phyloP scores from a whole-genome alignment of 2,797 vertebrate genomes.

The Anolis apletophallus region DNA sequence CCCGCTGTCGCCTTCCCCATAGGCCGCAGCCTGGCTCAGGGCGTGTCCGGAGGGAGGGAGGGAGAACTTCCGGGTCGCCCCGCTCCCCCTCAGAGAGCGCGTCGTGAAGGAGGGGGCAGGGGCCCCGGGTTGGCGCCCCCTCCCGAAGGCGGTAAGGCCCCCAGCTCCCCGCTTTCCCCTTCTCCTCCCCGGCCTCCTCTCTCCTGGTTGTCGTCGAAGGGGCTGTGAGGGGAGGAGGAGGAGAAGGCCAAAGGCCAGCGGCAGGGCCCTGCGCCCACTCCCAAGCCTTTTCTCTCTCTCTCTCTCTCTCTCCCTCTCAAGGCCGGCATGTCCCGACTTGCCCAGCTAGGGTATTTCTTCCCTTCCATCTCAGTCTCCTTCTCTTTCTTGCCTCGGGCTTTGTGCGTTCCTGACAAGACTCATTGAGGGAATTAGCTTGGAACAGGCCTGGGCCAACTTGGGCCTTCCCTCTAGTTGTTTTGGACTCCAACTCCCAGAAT shows the following conservation, averaged over 20 bases:
- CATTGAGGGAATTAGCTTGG: too few species aligned
- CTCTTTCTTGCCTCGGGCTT: background rate
- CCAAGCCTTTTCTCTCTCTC: too few species aligned
- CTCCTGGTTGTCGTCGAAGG: too few species aligned
- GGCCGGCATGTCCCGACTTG: background rate
- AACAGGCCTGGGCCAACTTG: too few species aligned
- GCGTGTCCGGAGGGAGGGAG: slow-evolving; percentile 34
- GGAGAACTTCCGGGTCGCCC: slow-evolving; percentile 69
- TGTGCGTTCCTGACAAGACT: too few species aligned
- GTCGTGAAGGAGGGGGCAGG: slow-evolving; percentile 63
- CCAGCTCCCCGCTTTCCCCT: too few species aligned
- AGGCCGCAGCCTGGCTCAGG: slow-evolving; percentile 33
- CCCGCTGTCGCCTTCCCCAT: slow-evolving; percentile 44
- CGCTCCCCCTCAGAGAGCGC: slow-evolving; percentile 39
- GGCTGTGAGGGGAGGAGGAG: background rate
- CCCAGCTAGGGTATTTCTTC: background rate
- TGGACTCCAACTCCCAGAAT: too few species aligned
- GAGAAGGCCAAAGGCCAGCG: background rate
- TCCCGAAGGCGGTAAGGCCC: slow-evolving; percentile 16
- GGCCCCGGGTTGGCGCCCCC: slow-evolving; percentile 58
- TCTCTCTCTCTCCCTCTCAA: too few species aligned
- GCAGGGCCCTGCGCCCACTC: too few species aligned
- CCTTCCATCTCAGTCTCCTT: too few species aligned
- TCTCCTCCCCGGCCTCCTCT: too few species aligned
- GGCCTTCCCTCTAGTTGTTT: too few species aligned